Conservation (phyloP, 2,888 invertebrate genomes). For the Villa cingulata region DNA sequence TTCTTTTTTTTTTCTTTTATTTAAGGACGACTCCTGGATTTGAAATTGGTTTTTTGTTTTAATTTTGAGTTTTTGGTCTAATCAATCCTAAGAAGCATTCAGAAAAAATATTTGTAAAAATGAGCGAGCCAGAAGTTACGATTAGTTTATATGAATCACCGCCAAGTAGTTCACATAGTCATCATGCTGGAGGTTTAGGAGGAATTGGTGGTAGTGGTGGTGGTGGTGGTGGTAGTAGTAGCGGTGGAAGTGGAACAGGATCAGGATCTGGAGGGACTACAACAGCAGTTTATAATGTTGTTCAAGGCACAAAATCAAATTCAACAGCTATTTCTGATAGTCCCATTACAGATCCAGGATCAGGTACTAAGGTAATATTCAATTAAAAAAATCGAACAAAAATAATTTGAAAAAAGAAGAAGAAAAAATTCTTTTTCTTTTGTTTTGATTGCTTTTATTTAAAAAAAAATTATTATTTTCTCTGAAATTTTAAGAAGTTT, state of each 20-base stretch:
- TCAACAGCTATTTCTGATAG: slow-evolving; percentile 51
- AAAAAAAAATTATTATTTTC: no score
- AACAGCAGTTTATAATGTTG: neutral
- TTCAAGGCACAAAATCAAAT: slow-evolving; percentile 22
- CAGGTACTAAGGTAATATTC: slow-evolving; percentile 41
- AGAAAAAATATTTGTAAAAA: no score
- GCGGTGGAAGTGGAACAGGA: neutral
- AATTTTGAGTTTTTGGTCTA: no score
- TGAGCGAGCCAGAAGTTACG: slow-evolving; percentile 20
- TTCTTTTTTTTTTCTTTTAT: no score
- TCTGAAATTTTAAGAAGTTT: no score
- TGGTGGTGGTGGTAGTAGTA: neutral
- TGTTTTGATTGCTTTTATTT: no score
- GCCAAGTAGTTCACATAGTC: neutral
- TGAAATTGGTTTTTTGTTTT: no score
- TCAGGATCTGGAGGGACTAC: neutral
- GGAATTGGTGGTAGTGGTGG: neutral
- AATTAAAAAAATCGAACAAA: neutral
- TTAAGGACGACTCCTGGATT: no score
- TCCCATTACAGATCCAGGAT: slow-evolving; percentile 65
- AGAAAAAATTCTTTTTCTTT: no score
- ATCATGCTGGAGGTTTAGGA: neutral
- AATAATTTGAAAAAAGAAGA: no score
- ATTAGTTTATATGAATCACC: slow-evolving; percentile 12
- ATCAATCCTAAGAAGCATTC: no score